Percentiles rank a stretch among this genome's conserved stretches.
These are phyloP conservation scores for Eurystomus glaucurus DNA, from an alignment of 2,797 vertebrate species.

Conservation along the genomic window DNA sequence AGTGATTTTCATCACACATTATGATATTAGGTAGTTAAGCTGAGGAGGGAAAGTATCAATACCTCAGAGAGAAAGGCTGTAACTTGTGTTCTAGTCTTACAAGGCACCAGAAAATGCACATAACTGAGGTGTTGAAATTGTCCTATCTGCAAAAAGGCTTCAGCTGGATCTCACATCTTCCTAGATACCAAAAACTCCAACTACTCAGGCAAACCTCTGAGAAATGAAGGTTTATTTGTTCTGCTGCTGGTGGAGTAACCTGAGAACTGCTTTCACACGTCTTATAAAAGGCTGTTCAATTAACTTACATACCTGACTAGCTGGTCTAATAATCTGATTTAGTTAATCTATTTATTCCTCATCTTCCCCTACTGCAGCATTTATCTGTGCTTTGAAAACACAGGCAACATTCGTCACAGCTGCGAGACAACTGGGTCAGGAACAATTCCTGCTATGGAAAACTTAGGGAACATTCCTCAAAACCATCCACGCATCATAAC, in stretches of 20 bases:
- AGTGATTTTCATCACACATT: not conserved
- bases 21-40: not conserved
- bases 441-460: not conserved
- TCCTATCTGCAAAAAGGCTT: not conserved
- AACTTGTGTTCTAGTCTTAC: not conserved
- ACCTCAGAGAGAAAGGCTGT: not conserved
- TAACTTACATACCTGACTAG: not conserved
- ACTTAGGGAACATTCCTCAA: not conserved
- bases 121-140: not conserved
- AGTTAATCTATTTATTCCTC: not conserved
- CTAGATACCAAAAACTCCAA: not conserved
- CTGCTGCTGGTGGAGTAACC: not conserved
- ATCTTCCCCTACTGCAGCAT: not conserved
- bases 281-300: not conserved
- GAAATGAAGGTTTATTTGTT: not conserved
- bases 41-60: not conserved
- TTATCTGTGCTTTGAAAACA: not conserved
- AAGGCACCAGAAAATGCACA: not conserved
- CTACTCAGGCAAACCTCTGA: not conserved
- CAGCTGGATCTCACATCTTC: not conserved
- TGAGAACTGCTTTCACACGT: not conserved
- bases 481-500: not conserved
- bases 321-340: not conserved
- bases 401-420: not conserved
- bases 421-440: not conserved